Conservation (phyloP, 2,888 invertebrate genomes). For the Plebejus melissa region DNA sequence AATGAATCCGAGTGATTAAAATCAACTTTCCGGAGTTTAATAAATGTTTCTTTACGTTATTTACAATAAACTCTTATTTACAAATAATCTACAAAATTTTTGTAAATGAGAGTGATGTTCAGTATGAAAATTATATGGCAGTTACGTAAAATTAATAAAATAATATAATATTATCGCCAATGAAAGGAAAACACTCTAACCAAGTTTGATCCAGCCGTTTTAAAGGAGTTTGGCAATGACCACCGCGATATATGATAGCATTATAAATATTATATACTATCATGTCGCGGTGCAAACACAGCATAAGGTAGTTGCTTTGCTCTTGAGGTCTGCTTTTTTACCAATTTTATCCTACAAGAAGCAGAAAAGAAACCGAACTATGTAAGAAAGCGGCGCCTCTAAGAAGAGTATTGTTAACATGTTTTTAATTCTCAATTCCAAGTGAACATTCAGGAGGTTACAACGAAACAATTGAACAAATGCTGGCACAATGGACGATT, state of each 20-base stretch:
- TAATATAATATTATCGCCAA: too few relatives aligned
- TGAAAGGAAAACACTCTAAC: too few relatives aligned
- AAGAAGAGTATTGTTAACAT: constrained; percentile 2
- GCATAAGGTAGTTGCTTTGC: neutral
- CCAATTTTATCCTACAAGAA: neutral
- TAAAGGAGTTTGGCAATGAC: too few relatives aligned
- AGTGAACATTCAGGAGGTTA: constrained; percentile 21
- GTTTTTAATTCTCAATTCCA: constrained; percentile 4
- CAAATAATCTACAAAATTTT: too few relatives aligned
- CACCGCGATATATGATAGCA: too few relatives aligned
- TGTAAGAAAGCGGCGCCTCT: neutral
- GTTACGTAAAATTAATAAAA: neutral
- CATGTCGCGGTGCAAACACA: too few relatives aligned
- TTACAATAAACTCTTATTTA: too few relatives aligned
- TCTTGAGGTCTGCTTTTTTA: neutral
- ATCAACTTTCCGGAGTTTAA: neutral
- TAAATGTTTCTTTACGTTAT: too few relatives aligned
- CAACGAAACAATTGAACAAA: constrained; percentile 25
- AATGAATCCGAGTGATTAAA: neutral
- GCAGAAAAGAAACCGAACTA: neutral
- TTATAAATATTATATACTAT: too few relatives aligned
- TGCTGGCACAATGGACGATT: constrained; percentile 19
- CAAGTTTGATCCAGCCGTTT: too few relatives aligned
- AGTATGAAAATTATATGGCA: neutral
- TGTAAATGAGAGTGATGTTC: neutral